Conservation (phyloP, 2,113 vertebrate species). For the Heptranchias perlo region DNA sequence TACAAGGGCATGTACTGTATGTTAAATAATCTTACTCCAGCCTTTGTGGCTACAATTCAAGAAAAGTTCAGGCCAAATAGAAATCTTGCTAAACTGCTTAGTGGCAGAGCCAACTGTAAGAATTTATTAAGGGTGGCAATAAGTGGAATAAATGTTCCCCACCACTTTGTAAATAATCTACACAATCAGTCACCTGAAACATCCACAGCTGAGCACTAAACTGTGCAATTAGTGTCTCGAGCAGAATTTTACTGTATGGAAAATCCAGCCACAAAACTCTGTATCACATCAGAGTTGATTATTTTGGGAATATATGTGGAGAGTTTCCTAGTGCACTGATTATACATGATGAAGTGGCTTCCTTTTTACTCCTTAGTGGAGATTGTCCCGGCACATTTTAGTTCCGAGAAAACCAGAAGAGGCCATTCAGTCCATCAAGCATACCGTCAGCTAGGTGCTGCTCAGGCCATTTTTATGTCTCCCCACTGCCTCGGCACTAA, state of each 20-base stretch:
- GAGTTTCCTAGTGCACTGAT: not conserved
- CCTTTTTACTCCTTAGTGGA: not conserved
- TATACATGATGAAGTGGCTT: not conserved
- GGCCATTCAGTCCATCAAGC: not conserved
- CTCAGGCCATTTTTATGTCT: not conserved
- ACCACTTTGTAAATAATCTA: slow-evolving; percentile 17
- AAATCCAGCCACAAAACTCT: not conserved
- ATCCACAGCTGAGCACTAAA: not conserved
- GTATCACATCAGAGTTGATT: not conserved
- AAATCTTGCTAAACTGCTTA: not conserved
- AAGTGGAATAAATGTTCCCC: not conserved
- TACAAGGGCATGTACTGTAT: not conserved
- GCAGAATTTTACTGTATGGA: not conserved
- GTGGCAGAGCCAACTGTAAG: not conserved
- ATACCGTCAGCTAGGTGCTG: not conserved
- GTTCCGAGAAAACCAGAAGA: not conserved
- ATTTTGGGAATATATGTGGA: not conserved
- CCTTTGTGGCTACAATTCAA: not conserved
- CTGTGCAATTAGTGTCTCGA: not conserved
- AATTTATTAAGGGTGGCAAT: not conserved
- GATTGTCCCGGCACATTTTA: not conserved
- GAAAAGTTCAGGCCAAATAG: slow-evolving; percentile 7
- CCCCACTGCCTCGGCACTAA: not conserved
- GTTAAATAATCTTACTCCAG: slow-evolving; percentile 23
- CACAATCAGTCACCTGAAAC: not conserved